Evolutionary conservation across 2,888 invertebrate genomes (phyloP), one percentile per base, ranked within the genome.

Genomic region (Scaptomyza polygonia): DNA sequence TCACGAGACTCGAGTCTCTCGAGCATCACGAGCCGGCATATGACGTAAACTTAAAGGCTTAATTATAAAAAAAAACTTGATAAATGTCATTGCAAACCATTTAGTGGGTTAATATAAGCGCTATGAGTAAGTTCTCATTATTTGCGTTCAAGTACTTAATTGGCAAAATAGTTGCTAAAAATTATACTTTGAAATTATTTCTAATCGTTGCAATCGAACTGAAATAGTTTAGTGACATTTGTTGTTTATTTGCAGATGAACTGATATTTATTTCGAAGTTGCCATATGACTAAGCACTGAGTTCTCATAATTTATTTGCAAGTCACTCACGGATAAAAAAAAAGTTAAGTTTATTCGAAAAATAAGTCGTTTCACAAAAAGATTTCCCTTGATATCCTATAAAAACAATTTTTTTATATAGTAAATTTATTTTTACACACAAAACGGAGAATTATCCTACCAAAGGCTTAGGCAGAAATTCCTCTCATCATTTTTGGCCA

Each of bases 61-160:
- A 45, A 44, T 48, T 44, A 44, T 39, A 25, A 25, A 5, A 25
- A 25, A 25, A 48, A 21, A 25, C n/a, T 25, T 29, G 39, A 32
- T 14, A 78, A 61, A 72, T 76, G 61, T 57, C 79, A 59, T 42
- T 52, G 57, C 52, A 30, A n/a, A 6, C 52, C 56, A 76, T 77
- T 67, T 64, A 70, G 12, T 71, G 59, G 67, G 65, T 44, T 66
- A 84, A 62, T 76, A 51, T 51, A 14, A 12, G n/a, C 18, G 49
- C 36, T 45, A 55, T 79, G 77, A 85, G 61, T 85, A 77, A 82
- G 68, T 25, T 12, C 2, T 7, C 14, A 21, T 30, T 14, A 55
- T 5, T 32, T 21, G 48, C 48, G 32, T 0, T 25, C 12, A 1
- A 34, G 34, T 18, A 58, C 40, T 30, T 40, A 47, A 12, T 5